Evolutionary conservation across 2,113 vertebrate genomes (phyloP).

Genomic region (Oryzias melastigma): DNA sequence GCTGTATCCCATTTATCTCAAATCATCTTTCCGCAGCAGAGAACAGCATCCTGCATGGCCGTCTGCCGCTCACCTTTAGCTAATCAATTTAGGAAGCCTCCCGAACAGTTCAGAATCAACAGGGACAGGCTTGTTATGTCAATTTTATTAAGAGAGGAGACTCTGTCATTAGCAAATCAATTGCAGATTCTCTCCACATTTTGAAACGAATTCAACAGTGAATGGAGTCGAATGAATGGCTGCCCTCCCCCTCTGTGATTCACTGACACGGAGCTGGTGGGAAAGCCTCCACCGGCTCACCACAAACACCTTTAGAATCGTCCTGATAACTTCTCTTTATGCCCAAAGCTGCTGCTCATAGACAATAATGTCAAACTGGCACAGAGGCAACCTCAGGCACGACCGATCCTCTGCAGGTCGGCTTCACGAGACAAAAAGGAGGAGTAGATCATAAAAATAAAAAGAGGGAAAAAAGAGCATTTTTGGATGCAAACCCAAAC

Average conservation of each 20-base stretch:
- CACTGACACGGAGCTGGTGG: conserved; percentile 32
- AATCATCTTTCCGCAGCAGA: conserved; percentile 55
- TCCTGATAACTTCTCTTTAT: conserved; percentile 56
- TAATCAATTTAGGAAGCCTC: conserved; percentile 62
- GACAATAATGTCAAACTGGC: conserved; percentile 62
- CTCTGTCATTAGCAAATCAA: conserved; percentile 70
- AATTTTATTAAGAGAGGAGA: conserved; percentile 52
- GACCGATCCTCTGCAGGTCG: conserved; percentile 55
- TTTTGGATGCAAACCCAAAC: conserved; percentile 26
- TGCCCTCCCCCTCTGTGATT: conserved; percentile 44
- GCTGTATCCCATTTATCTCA: conserved; percentile 49
- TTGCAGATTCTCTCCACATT: conserved; percentile 53
- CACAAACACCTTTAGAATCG: conserved; percentile 42
- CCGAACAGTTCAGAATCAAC: conserved; percentile 32
- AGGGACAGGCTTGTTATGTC: conserved; percentile 49
- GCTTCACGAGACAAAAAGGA: conserved; percentile 8
- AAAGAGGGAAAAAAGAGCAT: conserved; percentile 20
- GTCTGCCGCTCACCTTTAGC: conserved; percentile 50
- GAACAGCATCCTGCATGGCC: conserved; percentile 47
- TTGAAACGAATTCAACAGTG: conserved; percentile 35
- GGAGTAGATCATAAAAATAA: conserved; percentile 7
- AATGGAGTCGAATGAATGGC: conserved; percentile 28
- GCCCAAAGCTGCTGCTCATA: conserved; percentile 63
- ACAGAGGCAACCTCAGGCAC: conserved; percentile 53
- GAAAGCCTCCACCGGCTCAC: conserved; percentile 29